Conservation (phyloP, 2,797 vertebrate genomes). For the Acanthurus lineatus region DNA sequence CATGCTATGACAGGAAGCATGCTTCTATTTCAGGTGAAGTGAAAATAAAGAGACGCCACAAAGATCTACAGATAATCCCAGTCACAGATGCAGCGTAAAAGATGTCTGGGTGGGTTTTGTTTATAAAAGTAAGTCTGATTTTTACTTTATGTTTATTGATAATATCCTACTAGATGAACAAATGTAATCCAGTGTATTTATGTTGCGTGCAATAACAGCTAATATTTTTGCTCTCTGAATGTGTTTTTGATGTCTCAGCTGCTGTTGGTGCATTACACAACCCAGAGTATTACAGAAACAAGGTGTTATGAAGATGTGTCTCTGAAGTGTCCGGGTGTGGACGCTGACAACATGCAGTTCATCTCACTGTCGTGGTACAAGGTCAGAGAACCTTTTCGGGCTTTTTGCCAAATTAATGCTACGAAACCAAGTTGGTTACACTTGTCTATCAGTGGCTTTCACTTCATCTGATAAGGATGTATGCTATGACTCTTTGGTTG, state of each 20-base stretch:
- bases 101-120: slow-evolving; percentile 47
- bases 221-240: neutral
- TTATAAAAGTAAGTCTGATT: slow-evolving; percentile 56
- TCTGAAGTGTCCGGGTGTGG: slow-evolving; percentile 62
- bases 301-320: slow-evolving; percentile 53
- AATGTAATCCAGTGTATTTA: neutral
- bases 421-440: neutral
- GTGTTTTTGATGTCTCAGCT: slow-evolving; percentile 50
- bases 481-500: neutral
- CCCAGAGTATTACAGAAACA: neutral
- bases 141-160: neutral
- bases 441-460: neutral
- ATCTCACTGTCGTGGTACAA: slow-evolving; percentile 80
- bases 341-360: slow-evolving; percentile 14
- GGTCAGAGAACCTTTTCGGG: slow-evolving; percentile 59
- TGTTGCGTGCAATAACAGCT: neutral
- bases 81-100: neutral
- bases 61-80: neutral
- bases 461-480: neutral
- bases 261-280: slow-evolving; percentile 48
- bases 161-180: neutral
- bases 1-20: slow-evolving; percentile 44
- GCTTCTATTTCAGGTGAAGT: slow-evolving; percentile 13
- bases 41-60: neutral
- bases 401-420: neutral